phyloP scores from a whole-genome alignment of 2,888 invertebrate genomes.

The Platycheirus rosarum region DNA sequence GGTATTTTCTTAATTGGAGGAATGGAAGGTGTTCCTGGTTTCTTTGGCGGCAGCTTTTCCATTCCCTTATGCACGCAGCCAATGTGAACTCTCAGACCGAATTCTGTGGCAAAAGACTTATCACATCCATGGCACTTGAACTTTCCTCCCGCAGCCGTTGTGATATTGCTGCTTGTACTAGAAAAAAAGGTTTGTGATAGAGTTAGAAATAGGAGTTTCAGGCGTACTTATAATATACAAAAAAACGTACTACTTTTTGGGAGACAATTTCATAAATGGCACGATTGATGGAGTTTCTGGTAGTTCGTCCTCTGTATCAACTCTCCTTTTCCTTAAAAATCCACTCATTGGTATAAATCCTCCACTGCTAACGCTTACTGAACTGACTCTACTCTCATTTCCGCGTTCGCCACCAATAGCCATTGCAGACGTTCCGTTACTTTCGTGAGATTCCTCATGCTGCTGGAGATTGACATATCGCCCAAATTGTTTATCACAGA shows the following conservation, averaged over 20 bases:
- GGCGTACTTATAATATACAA: neutral
- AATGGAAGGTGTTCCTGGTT: constrained; percentile 34
- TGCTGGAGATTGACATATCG: constrained; percentile 60
- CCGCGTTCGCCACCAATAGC: constrained; percentile 15
- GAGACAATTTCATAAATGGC: constrained; percentile 38
- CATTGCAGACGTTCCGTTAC: constrained; percentile 38
- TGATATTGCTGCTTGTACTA: constrained; percentile 57
- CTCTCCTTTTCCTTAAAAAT: constrained; percentile 34
- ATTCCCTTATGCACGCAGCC: constrained; percentile 70
- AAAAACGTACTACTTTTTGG: constrained; percentile 61
- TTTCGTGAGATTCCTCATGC: constrained; percentile 63
- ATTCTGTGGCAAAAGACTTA: constrained; percentile 68
- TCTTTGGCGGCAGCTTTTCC: constrained; percentile 64
- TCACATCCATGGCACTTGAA: constrained; percentile 63
- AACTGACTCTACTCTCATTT: constrained; percentile 39
- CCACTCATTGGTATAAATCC: constrained; percentile 28
- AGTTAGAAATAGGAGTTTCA: too few relatives aligned
- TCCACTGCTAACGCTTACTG: constrained; percentile 30
- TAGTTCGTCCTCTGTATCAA: constrained; percentile 39
- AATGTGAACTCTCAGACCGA: constrained; percentile 62
- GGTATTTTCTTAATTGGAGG: constrained; percentile 1
- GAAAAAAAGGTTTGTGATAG: too few relatives aligned
- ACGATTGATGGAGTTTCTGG: neutral
- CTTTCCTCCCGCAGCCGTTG: constrained; percentile 59
- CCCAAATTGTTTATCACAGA: constrained; percentile 66